Percentiles rank a stretch among this genome's conserved stretches.
These are phyloP conservation scores for Apis mellifera DNA, from an alignment of 1,140 invertebrate genomes.

Conservation along the genomic window DNA sequence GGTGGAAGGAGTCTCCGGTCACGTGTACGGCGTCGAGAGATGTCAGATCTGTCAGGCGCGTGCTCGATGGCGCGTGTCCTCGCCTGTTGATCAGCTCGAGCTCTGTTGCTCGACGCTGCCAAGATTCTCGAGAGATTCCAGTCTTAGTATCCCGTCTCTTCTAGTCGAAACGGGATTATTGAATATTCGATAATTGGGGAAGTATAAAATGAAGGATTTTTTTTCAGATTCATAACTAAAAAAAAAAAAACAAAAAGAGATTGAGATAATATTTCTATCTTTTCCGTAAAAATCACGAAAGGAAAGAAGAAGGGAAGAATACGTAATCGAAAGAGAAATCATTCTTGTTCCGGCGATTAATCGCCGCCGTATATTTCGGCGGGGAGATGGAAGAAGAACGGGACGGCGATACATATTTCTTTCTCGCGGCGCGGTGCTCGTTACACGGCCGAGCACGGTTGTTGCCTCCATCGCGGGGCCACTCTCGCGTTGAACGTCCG, in stretches of 20 bases:
- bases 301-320: neutral
- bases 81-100: conserved; percentile 64
- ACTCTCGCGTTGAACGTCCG: conserved; percentile 44
- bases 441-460: conserved; percentile 36
- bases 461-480: conserved; percentile 17
- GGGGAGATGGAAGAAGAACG: neutral
- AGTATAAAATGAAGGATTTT: no score
- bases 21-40: conserved; percentile 69
- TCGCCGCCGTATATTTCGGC: neutral
- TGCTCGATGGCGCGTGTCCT: conserved; percentile 71
- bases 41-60: conserved; percentile 70
- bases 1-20: conserved; percentile 72
- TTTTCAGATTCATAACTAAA: no score
- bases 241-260: no score
- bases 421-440: conserved; percentile 27
- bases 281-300: neutral
- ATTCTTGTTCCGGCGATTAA: conserved; percentile 8
- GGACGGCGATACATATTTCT: neutral
- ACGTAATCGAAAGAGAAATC: no score
- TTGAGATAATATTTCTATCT: no score
- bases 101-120: conserved; percentile 29
- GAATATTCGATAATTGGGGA: no score
- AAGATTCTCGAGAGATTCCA: neutral
- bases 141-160: no score
- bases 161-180: no score